Percentiles rank a stretch among this genome's conserved stretches.
Conservation (phyloP, 2,113 vertebrate genomes). For the Microcebus murinus region DNA sequence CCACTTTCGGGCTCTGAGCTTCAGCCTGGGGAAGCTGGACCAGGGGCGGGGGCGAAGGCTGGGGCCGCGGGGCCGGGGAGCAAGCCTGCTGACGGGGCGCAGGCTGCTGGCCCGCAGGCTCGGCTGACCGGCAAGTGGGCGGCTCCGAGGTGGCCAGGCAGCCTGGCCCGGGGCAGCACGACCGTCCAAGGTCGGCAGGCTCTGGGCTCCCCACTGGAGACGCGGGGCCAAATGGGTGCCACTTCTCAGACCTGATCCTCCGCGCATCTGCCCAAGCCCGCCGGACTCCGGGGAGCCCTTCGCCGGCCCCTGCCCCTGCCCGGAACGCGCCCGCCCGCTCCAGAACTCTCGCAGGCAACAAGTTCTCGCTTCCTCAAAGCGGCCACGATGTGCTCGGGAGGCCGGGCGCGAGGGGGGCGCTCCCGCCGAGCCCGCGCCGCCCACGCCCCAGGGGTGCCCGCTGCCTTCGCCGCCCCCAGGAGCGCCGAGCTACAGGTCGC, state of each 20-base stretch:
- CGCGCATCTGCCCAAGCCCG: neutral
- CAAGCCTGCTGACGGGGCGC: neutral
- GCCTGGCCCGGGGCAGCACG: neutral
- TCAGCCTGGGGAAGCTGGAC: neutral
- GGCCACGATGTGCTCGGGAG: neutral
- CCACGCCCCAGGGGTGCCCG: neutral
- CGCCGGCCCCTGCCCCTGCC: neutral
- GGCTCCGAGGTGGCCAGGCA: neutral
- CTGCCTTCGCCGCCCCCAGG: neutral
- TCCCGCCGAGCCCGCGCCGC: neutral
- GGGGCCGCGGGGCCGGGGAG: neutral
- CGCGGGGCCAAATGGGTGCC: neutral
- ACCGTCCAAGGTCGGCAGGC: neutral
- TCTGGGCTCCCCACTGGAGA: neutral
- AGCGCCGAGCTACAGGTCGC: neutral
- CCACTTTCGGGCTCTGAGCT: neutral
- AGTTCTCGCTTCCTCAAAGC: slow-evolving; percentile 59
- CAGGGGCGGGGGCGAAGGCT: neutral
- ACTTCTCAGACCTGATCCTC: neutral
- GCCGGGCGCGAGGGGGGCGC: neutral
- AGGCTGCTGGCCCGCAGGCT: neutral
- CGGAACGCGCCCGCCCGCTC: slow-evolving; percentile 13
- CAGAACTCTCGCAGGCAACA: slow-evolving; percentile 72
- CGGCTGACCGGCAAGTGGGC: slow-evolving; percentile 47
- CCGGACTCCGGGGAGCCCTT: neutral